A percentile compares a stretch with the other conserved stretches of the same genome.
Evolutionary conservation across 1,140 invertebrate genomes (phyloP).

Genomic region (Cotesia glomerata): DNA sequence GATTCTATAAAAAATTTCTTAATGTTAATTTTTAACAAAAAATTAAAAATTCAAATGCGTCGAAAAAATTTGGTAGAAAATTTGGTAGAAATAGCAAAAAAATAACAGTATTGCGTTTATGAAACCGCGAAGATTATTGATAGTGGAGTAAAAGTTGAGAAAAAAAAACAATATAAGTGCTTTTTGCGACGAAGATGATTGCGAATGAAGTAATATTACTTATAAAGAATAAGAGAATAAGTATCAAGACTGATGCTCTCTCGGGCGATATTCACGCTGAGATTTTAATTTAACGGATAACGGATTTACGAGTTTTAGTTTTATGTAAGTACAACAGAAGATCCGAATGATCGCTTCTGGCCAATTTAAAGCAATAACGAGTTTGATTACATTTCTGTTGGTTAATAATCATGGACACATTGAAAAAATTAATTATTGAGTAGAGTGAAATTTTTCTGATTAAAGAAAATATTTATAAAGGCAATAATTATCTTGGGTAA

Average conservation of each 20-base stretch:
- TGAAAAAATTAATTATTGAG: no score
- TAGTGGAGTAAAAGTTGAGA: background rate
- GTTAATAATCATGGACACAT: no score
- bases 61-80: no score
- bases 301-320: constrained; percentile 33
- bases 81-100: no score
- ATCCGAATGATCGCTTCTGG: constrained; percentile 19
- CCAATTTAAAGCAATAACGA: constrained; percentile 16
- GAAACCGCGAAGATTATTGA: no score
- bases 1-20: no score
- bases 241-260: background rate
- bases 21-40: no score
- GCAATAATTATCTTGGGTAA: no score
- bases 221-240: background rate
- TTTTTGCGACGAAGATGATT: background rate
- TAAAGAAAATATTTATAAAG: no score
- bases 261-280: background rate
- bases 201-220: background rate
- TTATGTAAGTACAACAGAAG: constrained; percentile 2
- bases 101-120: background rate
- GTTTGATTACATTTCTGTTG: background rate
- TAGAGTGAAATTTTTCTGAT: no score
- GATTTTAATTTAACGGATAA: constrained; percentile 23
- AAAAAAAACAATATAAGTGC: background rate
- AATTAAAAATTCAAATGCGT: no score